Conservation (phyloP, 2,888 invertebrate species). For the Steinernema hermaphroditum region DNA sequence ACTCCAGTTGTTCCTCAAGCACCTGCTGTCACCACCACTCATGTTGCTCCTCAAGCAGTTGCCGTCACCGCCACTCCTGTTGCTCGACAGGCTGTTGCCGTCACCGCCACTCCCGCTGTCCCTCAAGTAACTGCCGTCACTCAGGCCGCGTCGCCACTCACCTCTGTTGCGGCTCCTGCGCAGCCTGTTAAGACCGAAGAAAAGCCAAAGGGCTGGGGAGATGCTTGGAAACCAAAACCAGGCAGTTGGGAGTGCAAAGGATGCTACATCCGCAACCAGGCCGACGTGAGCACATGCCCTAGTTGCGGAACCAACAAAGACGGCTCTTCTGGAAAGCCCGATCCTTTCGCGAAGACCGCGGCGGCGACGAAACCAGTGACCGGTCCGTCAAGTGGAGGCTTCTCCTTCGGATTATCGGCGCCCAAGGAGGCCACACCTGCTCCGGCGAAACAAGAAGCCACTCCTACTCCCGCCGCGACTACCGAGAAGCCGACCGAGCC, state of each 20-base stretch:
- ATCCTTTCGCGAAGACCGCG: background rate
- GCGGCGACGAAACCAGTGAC: background rate
- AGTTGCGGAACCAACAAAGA: slow-evolving; percentile 49
- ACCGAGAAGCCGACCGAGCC: no score
- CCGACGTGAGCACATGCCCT: slow-evolving; percentile 37
- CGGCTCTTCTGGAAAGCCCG: slow-evolving; percentile 35
- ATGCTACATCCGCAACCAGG: slow-evolving; percentile 45
- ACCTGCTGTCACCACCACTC: background rate
- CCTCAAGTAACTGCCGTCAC: no score
- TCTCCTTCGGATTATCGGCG: background rate
- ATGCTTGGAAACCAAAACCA: slow-evolving; percentile 48
- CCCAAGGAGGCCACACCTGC: background rate
- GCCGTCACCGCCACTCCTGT: no score
- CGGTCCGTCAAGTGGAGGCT: background rate
- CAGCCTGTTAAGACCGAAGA: slow-evolving; percentile 19
- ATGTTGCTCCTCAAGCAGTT: no score
- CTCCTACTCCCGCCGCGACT: background rate
- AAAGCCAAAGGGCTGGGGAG: slow-evolving; percentile 47
- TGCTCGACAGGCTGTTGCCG: slow-evolving; percentile 21
- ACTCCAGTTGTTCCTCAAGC: background rate
- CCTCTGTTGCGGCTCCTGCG: background rate
- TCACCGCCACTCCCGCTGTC: background rate
- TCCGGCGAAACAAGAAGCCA: background rate
- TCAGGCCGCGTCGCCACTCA: background rate
- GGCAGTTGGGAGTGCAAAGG: slow-evolving; percentile 52